Evolutionary conservation across 2,113 vertebrate genomes (phyloP), one percentile per base, ranked within the genome.

Genomic region (Dicerorhinus sumatrensis): DNA sequence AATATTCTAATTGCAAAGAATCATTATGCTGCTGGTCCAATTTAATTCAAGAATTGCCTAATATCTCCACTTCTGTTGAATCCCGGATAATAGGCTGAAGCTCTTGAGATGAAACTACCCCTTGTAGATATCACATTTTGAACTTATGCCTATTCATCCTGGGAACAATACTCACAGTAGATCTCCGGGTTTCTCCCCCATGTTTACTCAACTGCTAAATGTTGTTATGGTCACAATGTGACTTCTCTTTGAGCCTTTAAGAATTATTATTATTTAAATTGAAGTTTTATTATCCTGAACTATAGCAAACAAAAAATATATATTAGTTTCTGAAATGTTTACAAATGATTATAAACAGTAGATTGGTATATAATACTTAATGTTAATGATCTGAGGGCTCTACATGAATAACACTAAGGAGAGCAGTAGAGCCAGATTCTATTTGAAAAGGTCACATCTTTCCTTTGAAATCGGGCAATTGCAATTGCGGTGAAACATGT

Each of bases 401-500:
- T 51, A 20, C 17, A 63, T 25, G 46, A 58, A 29, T 75, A 62
- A 92, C 63, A 6, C 8, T 79, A 91, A 94, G 36, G 29, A 91
- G 0, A 73, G 23, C 10, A 67, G 9, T 54, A 75, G 29, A 80
- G 2, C 14, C 33, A 31, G 6, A 17, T 56, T 92, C 11, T 31
- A 81, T 76, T 73, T 84, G 23, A 67, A 92, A 80, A 92, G 21
- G 39, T 84, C 27, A 84, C n/a, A 67, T 88, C 81, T 89, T 18
- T 67, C 39, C 48, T 79, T 95, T 92, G 65, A 91, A 94, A 94
- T 48, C 46, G 48, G 6, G 16, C 72, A 91, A 36, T 91, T 92
- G 70, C 42, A 70, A 82, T 42, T 62, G n/a, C 51, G 17, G 17
- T 96, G 54, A 81, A 86, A 90, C 1, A 42, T 58, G 63, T 88